Base-by-base conservation (phyloP, 2,888 invertebrate genomes). In the Stomorhina lunata region DNA sequence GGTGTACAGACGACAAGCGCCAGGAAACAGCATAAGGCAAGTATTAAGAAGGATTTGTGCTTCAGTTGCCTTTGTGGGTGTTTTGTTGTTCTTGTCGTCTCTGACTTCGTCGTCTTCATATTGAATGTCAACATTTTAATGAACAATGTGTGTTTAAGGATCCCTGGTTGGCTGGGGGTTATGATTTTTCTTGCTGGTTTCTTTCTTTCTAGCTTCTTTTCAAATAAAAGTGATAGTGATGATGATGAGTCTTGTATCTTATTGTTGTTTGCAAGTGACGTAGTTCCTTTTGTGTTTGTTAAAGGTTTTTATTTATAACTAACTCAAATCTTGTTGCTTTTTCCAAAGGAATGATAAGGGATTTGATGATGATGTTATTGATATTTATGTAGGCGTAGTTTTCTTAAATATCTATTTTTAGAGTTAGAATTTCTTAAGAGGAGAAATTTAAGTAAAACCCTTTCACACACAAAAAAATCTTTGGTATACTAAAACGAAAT, bases 401-500 rank as follows among this genome's bases (percentile, higher is more conserved):
- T n/a, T 72, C 6, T 45, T 17, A 10, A 7, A 29, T 27, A 15
- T 50, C 43, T 69, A 69, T 53, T 61, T 69, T 55, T 69, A 68
- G 48, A 34, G 50, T 50, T 4, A 20, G 50, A 25, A 12, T 20
- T 48, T 48, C 40, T 68, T 12, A n/a, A n/a, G n/a, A n/a, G n/a
- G 12, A 6, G 34, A 22, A 65, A 40, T 7, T 12, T 72, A 53
- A 22, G 20, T 45, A 9, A 32, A 37, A 17, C 12, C 29, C 55
- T 25, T 22, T 25, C 32, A 27, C n/a, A 45, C 15, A 55, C 65
- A 55, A 59, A 63, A 61, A 66, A 75, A 73, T 83, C 80, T 81
- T 83, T 83, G 83, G 80, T 83, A 83, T 81, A 69, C 61, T 43
- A 78, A 73, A 78, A 59, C 15, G 10, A 78, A 50, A 57, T 61